Conservation (phyloP, 2,113 vertebrate genomes). For the Corynorhinus townsendii region DNA sequence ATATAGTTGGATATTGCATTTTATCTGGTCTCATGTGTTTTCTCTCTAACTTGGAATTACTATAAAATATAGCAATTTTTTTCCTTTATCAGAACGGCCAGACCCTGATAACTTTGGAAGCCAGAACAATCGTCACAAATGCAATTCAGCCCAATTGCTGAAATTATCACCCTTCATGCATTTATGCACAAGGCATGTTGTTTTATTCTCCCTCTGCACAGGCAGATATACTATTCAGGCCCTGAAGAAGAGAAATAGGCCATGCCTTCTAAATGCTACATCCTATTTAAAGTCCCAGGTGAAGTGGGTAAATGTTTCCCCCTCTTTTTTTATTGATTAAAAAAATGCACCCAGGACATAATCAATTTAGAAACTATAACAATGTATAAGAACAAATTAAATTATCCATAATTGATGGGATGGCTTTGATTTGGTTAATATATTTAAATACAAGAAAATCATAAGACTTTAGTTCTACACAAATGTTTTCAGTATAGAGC, state of each 20-base stretch:
- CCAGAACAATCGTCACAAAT: not conserved
- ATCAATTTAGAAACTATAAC: slow-evolving; percentile 6
- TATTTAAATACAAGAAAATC: slow-evolving; percentile 15
- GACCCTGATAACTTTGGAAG: not conserved
- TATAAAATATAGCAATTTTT: not conserved
- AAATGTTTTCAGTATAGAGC: not conserved
- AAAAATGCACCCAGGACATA: not conserved
- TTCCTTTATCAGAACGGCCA: not conserved
- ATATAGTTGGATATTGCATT: not conserved
- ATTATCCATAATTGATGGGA: not conserved
- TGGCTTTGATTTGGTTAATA: slow-evolving; percentile 10
- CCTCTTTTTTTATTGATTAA: not conserved
- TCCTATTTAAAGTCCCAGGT: not conserved
- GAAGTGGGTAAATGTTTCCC: not conserved
- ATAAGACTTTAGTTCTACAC: not conserved
- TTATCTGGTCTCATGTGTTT: not conserved
- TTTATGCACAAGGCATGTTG: not conserved
- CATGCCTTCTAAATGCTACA: not conserved
- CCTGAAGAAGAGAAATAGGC: not conserved
- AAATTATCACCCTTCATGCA: not conserved
- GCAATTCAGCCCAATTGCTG: not conserved
- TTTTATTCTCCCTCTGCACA: not conserved
- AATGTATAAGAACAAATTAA: not conserved
- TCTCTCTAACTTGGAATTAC: not conserved
- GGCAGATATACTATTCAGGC: not conserved